Conservation (phyloP, 2,888 invertebrate genomes). For the Caenorhabditis sp. region DNA sequence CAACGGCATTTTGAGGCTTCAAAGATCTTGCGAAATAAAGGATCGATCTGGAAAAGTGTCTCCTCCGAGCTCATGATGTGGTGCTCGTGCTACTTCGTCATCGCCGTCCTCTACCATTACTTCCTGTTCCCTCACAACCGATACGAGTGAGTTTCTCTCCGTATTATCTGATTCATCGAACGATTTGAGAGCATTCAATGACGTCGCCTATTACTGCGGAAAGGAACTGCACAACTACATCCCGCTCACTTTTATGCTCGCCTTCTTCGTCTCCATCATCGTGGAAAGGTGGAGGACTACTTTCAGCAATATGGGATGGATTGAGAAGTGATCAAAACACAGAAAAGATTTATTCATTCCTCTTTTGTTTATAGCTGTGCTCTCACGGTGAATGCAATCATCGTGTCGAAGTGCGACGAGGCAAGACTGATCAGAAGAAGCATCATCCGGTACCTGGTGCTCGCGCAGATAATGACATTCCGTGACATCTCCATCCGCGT, state of each 20-base stretch:
- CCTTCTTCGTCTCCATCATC: slow-evolving; percentile 71
- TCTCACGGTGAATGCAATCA: slow-evolving; percentile 54
- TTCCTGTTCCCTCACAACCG: slow-evolving; percentile 31
- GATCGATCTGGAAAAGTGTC: slow-evolving; percentile 73
- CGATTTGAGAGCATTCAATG: slow-evolving; percentile 60
- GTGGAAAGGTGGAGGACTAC: slow-evolving; percentile 64
- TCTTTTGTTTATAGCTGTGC: slow-evolving; percentile 53
- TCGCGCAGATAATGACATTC: slow-evolving; percentile 68
- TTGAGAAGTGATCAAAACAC: slow-evolving; percentile 52
- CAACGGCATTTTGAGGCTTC: no score
- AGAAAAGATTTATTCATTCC: background rate
- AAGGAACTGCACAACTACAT: slow-evolving; percentile 62
- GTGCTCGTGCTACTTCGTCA: slow-evolving; percentile 57
- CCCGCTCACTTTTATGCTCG: slow-evolving; percentile 71
- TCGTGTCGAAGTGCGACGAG: slow-evolving; percentile 57
- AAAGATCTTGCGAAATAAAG: slow-evolving; percentile 30
- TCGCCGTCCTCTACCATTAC: slow-evolving; percentile 63
- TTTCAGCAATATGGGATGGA: slow-evolving; percentile 64
- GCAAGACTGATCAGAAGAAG: slow-evolving; percentile 55
- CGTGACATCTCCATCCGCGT: slow-evolving; percentile 73
- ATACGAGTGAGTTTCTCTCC: slow-evolving; percentile 27
- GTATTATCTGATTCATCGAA: no score
- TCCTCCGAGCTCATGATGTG: slow-evolving; percentile 69
- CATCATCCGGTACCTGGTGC: slow-evolving; percentile 59
- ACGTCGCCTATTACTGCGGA: slow-evolving; percentile 54